Evolutionary conservation across 2,888 invertebrate species (phyloP), one percentile per base, ranked within the genome.

Genomic region (Mamestra brassicae): DNA sequence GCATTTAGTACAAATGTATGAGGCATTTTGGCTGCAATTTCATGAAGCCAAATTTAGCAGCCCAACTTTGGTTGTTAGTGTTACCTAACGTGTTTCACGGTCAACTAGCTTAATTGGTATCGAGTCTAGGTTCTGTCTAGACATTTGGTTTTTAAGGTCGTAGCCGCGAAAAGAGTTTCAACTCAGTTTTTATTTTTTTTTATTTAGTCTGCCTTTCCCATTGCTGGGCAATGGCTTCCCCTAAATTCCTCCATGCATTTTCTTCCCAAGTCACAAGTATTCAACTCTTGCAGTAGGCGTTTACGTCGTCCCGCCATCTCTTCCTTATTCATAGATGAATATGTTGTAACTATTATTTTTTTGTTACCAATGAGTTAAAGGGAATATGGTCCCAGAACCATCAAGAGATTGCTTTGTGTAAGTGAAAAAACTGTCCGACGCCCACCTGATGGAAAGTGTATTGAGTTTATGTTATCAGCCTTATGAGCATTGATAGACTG

Each of bases 1-100:
- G 64, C 11, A 60, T 67, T 34, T 55, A 0, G 47, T 71, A 36
- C 61, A 78, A 78, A 55, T n/a, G 8, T n/a, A 34, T 52, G 7
- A 55, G 6, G 17, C 4, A 42, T 55, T 72, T 10, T 8, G 11
- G 5, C 5, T 7, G 11, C 11, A 34, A 42, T 15, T 61, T 70
- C 26, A 42, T n/a, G 34, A 50, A 3, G 0, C 5, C 6, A 15
- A 15, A 36, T 52, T 62, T 55, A 11, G 1, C 0, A 11, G 8
- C 1, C 15, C 42, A n/a, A 0, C 17, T 50, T 36, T 17, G 4
- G 6, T 42, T 3, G 7, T 42, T 4, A 13, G 67, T n/a, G 36
- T 17, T 45, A 45, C 13, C n/a, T 55, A 73, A 11, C 45, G 4
- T 11, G 11, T 47, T 11, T 47, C 47, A 52, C 45, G 52, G 52